Evolutionary conservation across 2,888 invertebrate species (phyloP).

Genomic region (Timema cristinae): DNA sequence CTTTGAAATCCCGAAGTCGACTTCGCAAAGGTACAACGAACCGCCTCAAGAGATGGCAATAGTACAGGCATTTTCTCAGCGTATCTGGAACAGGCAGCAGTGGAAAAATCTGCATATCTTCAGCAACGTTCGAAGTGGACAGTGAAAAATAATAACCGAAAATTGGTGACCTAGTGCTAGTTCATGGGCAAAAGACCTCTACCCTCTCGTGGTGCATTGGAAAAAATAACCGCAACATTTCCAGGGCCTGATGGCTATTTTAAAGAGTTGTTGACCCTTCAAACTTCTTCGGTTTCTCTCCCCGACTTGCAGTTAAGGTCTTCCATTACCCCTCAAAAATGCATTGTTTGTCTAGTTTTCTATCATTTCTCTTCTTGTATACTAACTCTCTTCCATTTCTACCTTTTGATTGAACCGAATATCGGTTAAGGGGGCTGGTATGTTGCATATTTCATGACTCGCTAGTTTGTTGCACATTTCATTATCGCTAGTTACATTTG

Average conservation of each 20-base stretch:
- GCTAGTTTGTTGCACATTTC: too few species aligned
- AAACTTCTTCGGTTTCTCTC: too few species aligned
- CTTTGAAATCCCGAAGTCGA: background rate
- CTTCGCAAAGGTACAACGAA: background rate
- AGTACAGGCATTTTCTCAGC: background rate
- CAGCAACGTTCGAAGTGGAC: background rate
- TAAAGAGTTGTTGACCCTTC: too few species aligned
- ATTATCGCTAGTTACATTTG: too few species aligned
- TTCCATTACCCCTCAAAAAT: too few species aligned
- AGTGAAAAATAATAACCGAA: background rate
- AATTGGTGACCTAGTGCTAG: background rate
- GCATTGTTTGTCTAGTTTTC: too few species aligned
- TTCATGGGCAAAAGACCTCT: background rate
- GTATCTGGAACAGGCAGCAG: background rate
- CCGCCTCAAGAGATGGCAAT: background rate
- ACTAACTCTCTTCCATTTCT: too few species aligned
- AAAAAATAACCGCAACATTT: background rate
- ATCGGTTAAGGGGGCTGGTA: too few species aligned
- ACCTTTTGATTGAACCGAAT: too few species aligned
- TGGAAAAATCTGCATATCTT: background rate
- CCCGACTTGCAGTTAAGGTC: too few species aligned
- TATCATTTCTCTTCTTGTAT: too few species aligned
- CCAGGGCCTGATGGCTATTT: background rate
- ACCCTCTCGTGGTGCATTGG: background rate
- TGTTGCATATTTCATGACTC: too few species aligned